phyloP scores from a whole-genome alignment of 2,888 invertebrate genomes.

The Phaedon cochleariae region DNA sequence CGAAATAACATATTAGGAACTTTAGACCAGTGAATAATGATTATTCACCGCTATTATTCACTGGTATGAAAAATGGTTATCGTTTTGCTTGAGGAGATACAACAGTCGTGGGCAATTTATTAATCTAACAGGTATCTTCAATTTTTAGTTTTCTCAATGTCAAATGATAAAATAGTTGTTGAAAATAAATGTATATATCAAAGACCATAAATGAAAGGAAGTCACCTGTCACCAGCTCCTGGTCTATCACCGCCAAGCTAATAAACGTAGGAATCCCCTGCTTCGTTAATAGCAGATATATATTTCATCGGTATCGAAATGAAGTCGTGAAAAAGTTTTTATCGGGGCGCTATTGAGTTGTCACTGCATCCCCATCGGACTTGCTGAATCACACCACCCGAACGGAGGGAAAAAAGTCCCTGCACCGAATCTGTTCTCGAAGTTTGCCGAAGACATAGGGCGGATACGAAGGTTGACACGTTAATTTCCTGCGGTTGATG shows the following conservation, averaged over 20 bases:
- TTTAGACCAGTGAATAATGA: too few species aligned
- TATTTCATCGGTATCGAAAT: slow-evolving; percentile 25
- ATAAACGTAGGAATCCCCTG: not conserved
- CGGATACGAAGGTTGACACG: not conserved
- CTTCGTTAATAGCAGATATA: slow-evolving; percentile 24
- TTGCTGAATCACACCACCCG: not conserved
- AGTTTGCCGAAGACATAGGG: not conserved
- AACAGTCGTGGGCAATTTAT: too few species aligned
- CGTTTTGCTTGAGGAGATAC: too few species aligned
- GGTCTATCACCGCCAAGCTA: not conserved
- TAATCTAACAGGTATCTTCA: too few species aligned
- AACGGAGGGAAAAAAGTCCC: not conserved
- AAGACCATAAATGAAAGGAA: too few species aligned
- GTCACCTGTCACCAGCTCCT: too few species aligned
- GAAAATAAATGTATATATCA: too few species aligned
- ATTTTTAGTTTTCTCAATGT: too few species aligned
- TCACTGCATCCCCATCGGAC: slow-evolving; percentile 5
- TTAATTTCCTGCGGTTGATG: not conserved
- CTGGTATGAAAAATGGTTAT: too few species aligned
- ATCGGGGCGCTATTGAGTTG: slow-evolving; percentile 13
- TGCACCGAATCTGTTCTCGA: not conserved
- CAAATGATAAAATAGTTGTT: too few species aligned
- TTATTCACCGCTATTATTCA: too few species aligned
- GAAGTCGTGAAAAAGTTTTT: slow-evolving; percentile 25
- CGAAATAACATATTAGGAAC: too few species aligned